Percentiles rank a stretch among this genome's conserved stretches.
Conservation (phyloP, 2,113 vertebrate genomes). For the Rhea americana region DNA sequence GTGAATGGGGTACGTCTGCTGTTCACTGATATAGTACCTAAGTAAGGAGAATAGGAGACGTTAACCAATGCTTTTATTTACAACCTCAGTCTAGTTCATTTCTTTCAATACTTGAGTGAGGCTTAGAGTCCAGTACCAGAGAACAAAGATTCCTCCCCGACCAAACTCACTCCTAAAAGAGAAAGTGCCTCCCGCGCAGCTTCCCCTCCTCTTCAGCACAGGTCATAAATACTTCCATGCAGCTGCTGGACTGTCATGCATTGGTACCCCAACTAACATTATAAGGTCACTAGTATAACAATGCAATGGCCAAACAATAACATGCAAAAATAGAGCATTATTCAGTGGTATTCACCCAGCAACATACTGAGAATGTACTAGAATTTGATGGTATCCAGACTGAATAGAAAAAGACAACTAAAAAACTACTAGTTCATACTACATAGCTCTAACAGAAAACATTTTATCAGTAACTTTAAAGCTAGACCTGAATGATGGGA, state of each 20-base stretch:
- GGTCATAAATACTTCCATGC: background rate
- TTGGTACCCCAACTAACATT: background rate
- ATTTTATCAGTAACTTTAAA: background rate
- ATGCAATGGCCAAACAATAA: background rate
- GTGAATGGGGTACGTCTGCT: conserved; percentile 93
- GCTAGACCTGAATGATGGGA: background rate
- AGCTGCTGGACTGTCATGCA: background rate
- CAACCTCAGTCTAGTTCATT: background rate
- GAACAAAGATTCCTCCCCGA: background rate
- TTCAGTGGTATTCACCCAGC: background rate
- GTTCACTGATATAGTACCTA: conserved; percentile 98
- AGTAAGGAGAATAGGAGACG: background rate
- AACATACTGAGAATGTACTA: background rate
- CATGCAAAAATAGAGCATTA: background rate
- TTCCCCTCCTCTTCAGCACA: background rate
- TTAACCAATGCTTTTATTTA: background rate
- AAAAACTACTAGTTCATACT: background rate
- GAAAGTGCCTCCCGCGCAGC: background rate
- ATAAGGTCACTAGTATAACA: background rate
- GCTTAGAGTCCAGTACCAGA: background rate
- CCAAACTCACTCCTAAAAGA: background rate
- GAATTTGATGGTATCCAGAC: background rate
- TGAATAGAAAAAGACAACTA: background rate
- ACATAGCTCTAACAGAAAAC: background rate
- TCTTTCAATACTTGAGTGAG: background rate